Percentiles rank a stretch among this genome's conserved stretches.
phyloP scores from a whole-genome alignment of 92 coral and sea anemone species.

The Bergia sp. region DNA sequence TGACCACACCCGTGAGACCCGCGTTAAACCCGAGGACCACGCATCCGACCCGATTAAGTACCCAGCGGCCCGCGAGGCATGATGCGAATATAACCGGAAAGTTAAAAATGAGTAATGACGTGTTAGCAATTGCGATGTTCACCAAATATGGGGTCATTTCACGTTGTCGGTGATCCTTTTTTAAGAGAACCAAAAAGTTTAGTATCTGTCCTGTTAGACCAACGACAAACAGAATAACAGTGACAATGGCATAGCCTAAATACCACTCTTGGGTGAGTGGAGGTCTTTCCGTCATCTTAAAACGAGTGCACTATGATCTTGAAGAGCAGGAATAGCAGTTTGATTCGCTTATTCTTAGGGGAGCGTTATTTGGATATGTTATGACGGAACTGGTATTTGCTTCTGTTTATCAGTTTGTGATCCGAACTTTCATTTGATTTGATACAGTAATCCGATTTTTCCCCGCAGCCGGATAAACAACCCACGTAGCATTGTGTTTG shows the following conservation, averaged over 20 bases:
- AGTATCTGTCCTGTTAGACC: conserved; percentile 43
- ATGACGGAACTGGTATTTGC: not conserved
- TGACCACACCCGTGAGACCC: conserved; percentile 50
- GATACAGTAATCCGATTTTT: too few species aligned
- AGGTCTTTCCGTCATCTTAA: not conserved
- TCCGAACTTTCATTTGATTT: not conserved
- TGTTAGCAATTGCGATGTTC: conserved; percentile 57
- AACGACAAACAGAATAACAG: conserved; percentile 6
- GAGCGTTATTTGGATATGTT: not conserved
- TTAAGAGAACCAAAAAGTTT: conserved; percentile 29
- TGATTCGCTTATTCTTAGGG: not conserved
- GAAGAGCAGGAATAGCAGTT: not conserved
- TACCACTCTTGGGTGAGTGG: conserved; percentile 15
- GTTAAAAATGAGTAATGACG: conserved; percentile 35
- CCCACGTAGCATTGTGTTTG: too few species aligned
- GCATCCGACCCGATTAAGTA: conserved; percentile 38
- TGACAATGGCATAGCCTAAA: conserved; percentile 42
- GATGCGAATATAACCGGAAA: conserved; percentile 52
- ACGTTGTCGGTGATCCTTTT: conserved; percentile 43
- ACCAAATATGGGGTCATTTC: conserved; percentile 55
- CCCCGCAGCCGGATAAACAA: too few species aligned
- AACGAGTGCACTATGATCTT: not conserved
- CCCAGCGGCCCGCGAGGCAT: conserved; percentile 33
- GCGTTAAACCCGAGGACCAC: conserved; percentile 46
- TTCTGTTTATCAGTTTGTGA: not conserved